Evolutionary conservation across 2,888 invertebrate genomes (phyloP).

Genomic region (Heliothis peltigera): DNA sequence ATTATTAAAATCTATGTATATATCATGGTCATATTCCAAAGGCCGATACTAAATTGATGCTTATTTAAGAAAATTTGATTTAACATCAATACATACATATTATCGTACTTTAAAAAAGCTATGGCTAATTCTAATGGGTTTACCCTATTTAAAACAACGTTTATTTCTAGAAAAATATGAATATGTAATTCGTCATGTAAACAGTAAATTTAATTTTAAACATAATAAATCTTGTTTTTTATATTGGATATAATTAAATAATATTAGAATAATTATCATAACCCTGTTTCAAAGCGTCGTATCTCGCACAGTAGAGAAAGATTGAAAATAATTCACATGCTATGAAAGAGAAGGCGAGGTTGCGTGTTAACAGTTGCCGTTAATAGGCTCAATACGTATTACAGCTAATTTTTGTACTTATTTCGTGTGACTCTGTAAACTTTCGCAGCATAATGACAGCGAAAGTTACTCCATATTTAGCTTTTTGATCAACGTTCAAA

Average conservation of each 20-base stretch:
- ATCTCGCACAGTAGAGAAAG: conserved; percentile 47
- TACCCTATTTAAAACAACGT: no score
- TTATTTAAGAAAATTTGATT: no score
- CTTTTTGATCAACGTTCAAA: conserved; percentile 3
- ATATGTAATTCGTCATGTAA: no score
- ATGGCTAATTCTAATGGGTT: no score
- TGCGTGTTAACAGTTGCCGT: conserved; percentile 68
- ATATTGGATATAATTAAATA: neutral
- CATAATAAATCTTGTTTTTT: neutral
- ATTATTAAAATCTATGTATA: no score
- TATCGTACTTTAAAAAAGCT: no score
- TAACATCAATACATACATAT: no score
- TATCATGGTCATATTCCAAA: no score
- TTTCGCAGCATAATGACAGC: conserved; percentile 53
- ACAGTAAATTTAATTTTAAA: neutral
- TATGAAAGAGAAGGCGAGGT: conserved; percentile 56
- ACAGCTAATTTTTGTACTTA: conserved; percentile 74
- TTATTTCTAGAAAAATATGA: no score
- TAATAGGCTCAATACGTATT: conserved; percentile 75
- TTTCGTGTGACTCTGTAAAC: conserved; percentile 68
- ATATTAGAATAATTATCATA: neutral
- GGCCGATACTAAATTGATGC: no score
- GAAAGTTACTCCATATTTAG: conserved; percentile 30
- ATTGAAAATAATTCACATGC: conserved; percentile 63
- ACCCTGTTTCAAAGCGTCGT: conserved; percentile 11